phyloP scores from a whole-genome alignment of 2,888 invertebrate genomes.

The Eucera pruinosa region DNA sequence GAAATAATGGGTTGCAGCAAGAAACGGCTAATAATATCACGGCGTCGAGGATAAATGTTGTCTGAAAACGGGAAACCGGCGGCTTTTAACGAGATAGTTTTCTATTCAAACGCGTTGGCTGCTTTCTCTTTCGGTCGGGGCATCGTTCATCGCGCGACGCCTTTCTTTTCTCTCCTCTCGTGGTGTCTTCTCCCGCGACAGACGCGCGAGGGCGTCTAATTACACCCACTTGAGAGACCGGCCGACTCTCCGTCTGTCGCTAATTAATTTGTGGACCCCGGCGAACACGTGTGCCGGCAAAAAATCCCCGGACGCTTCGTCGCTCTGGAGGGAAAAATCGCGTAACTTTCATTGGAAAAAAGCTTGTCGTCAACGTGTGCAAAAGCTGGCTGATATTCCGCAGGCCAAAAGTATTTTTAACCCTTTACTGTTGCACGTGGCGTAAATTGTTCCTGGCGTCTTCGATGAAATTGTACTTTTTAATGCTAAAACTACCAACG shows the following conservation, averaged over 20 bases:
- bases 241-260: constrained; percentile 54
- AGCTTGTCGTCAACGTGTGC: neutral
- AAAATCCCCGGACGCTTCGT: constrained; percentile 40
- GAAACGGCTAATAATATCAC: too few relatives aligned
- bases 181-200: constrained; percentile 15
- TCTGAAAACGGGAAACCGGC: constrained; percentile 10
- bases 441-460: too few relatives aligned
- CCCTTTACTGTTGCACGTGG: too few relatives aligned
- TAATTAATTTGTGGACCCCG: constrained; percentile 69
- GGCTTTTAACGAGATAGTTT: constrained; percentile 39
- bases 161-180: constrained; percentile 32
- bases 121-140: constrained; percentile 56
- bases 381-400: neutral
- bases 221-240: constrained; percentile 71
- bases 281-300: constrained; percentile 64
- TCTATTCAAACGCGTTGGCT: constrained; percentile 48
- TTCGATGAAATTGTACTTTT: too few relatives aligned
- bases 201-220: constrained; percentile 69
- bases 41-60: neutral
- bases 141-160: constrained; percentile 22
- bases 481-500: too few relatives aligned
- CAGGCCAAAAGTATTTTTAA: neutral
- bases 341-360: constrained; percentile 11
- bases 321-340: constrained; percentile 28
- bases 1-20: too few relatives aligned